Percentiles rank a stretch among this genome's conserved stretches.
These are phyloP conservation scores for Abrostola tripartita DNA, from an alignment of 2,888 invertebrate species.

Conservation along the genomic window DNA sequence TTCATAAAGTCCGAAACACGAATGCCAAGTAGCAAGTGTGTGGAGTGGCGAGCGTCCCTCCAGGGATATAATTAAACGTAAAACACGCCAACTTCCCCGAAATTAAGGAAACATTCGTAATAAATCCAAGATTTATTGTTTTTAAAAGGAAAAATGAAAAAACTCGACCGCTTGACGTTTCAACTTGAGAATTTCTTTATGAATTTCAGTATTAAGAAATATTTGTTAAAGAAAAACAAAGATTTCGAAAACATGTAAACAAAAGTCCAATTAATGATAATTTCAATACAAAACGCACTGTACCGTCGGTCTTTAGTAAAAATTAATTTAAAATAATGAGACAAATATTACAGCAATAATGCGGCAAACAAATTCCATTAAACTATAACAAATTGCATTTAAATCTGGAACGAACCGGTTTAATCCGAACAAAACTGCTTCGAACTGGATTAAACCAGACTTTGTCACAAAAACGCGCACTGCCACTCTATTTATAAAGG, in stretches of 20 bases:
- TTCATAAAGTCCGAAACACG: constrained; percentile 19
- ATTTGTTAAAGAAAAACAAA: constrained; percentile 36
- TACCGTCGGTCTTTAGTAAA: constrained; percentile 25
- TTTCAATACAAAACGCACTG: constrained; percentile 15
- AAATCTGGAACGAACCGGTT: constrained; percentile 39
- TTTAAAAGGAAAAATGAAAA: constrained; percentile 39
- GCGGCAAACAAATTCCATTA: constrained; percentile 38
- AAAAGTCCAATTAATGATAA: constrained; percentile 29
- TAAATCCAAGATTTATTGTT: constrained; percentile 51
- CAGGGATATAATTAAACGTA: constrained; percentile 42
- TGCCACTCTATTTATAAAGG: constrained; percentile 10
- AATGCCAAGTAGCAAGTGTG: constrained; percentile 3
- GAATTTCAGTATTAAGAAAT: constrained; percentile 35
- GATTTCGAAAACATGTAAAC: constrained; percentile 29
- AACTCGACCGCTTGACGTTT: constrained; percentile 34
- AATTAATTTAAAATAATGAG: constrained; percentile 49
- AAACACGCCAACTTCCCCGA: constrained; percentile 45
- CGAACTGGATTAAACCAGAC: constrained; percentile 43
- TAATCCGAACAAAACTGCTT: constrained; percentile 41
- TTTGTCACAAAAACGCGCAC: constrained; percentile 46
- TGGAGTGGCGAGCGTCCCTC: constrained; percentile 20
- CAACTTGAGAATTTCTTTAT: constrained; percentile 39
- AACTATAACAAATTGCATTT: constrained; percentile 45
- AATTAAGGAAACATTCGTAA: constrained; percentile 51
- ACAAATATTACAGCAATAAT: constrained; percentile 41